Conservation (phyloP, 2,113 vertebrate species). For the Sarotherodon lohbergeri region DNA sequence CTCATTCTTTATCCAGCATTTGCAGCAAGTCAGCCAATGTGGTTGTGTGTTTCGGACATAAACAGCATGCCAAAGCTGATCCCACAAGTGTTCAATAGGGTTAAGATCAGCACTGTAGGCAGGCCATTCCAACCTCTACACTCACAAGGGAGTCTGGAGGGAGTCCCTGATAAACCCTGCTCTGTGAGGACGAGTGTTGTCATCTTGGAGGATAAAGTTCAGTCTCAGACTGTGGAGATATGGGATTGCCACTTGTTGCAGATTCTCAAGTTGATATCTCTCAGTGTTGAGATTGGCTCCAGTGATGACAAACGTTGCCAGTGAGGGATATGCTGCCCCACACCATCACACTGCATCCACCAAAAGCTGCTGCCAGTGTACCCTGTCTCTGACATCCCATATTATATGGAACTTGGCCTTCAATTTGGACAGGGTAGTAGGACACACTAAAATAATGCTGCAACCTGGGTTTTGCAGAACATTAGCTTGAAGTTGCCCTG, state of each 20-base stretch:
- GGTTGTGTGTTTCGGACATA: background rate
- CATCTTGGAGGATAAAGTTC: background rate
- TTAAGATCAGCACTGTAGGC: background rate
- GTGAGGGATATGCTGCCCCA: fast-evolving
- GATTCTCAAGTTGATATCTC: background rate
- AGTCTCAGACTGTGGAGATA: background rate
- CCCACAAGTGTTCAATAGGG: background rate
- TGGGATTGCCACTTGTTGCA: background rate
- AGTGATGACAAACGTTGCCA: background rate
- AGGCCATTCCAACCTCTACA: background rate
- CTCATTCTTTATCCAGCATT: background rate
- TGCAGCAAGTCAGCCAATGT: background rate
- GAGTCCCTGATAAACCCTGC: background rate
- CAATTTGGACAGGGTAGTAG: background rate
- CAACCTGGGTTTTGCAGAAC: background rate
- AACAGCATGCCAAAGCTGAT: background rate
- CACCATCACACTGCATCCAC: background rate
- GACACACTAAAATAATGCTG: background rate
- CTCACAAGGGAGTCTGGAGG: background rate
- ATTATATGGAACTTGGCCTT: background rate
- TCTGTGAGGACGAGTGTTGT: background rate
- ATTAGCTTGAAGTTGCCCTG: background rate
- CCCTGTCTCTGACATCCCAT: background rate
- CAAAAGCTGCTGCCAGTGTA: background rate
- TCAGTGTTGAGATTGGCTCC: background rate